Conservation (phyloP, 2,113 vertebrate species). For the Hippopotamus amphibius region DNA sequence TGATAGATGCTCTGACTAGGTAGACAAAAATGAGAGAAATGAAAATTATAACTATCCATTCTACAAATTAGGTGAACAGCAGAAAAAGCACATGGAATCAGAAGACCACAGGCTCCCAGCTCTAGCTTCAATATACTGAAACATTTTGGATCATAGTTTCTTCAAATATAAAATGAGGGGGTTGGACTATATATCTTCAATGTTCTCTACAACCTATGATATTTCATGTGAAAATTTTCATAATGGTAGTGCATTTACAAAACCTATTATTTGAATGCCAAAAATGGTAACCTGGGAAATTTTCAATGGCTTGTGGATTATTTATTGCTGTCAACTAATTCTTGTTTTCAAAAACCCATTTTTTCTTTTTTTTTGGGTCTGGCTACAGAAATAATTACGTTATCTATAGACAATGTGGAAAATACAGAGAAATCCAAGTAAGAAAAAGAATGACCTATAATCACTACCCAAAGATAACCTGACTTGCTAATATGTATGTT, state of each 20-base stretch:
- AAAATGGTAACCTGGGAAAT: neutral
- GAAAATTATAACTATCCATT: neutral
- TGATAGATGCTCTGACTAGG: neutral
- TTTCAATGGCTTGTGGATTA: neutral
- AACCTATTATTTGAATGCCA: neutral
- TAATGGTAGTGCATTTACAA: neutral
- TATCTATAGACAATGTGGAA: neutral
- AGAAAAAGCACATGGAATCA: neutral
- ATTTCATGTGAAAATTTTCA: neutral
- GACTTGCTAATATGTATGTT: neutral
- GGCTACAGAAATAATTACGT: neutral
- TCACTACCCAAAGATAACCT: neutral
- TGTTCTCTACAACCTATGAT: neutral
- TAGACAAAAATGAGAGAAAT: neutral
- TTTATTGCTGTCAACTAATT: neutral
- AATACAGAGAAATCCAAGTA: neutral
- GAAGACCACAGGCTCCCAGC: neutral
- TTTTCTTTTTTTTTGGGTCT: neutral
- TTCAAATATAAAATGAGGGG: neutral
- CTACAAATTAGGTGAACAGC: neutral
- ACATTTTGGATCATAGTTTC: neutral
- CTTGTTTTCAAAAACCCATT: neutral
- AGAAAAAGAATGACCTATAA: neutral
- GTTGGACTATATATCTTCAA: neutral
- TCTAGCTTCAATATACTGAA: neutral